Evolutionary conservation across 2,113 vertebrate genomes (phyloP).

Genomic region (Sus scrofa): T2T-Sscrofa CM000812.6:7069501-7070000

Average conservation of each 20-base stretch:
- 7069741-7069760: not conserved
- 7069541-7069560: fast-evolving
- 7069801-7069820: not conserved
- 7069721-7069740: no score
- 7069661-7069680: not conserved
- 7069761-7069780: fast-evolving
- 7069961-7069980: no score
- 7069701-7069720: fast-evolving
- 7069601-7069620: fast-evolving
- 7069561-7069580: no score
- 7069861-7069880: no score
- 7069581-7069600: fast-evolving
- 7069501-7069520: not conserved
- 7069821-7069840: not conserved
- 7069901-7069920: no score
- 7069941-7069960: no score
- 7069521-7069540: not conserved
- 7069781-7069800: fast-evolving
- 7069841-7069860: not conserved
- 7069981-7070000: no score
- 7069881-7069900: no score
- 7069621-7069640: fast-evolving
- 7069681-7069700: not conserved
- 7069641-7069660: not conserved
- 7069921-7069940: no score